These are phyloP conservation scores for Auanema sp. DNA, from an alignment of 2,888 invertebrate genomes.

Conservation along the genomic window DNA sequence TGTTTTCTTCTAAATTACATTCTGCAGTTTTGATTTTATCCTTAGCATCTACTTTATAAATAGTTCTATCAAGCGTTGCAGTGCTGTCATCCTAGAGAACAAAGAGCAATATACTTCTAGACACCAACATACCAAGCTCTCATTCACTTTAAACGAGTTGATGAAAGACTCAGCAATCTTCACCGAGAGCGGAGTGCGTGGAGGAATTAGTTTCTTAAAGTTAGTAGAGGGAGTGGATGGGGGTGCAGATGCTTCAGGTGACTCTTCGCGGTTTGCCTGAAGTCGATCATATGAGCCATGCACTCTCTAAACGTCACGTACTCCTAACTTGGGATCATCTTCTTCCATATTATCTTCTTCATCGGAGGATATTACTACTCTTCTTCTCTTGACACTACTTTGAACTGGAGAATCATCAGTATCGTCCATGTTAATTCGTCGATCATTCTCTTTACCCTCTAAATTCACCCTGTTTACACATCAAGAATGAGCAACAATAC, in stretches of 20 bases:
- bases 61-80: constrained; percentile 11
- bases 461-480: neutral
- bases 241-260: neutral
- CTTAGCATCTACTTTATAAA: constrained; percentile 6
- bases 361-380: constrained; percentile 40
- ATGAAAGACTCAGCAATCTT: constrained; percentile 32
- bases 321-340: constrained; percentile 4
- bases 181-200: neutral
- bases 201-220: neutral
- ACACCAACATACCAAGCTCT: constrained; percentile 13
- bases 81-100: neutral
- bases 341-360: constrained; percentile 35
- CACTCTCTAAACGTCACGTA: neutral
- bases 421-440: constrained; percentile 5
- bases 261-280: neutral
- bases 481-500: neutral
- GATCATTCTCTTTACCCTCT: neutral
- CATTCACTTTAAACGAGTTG: constrained; percentile 22
- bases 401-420: constrained; percentile 5
- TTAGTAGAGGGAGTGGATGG: constrained; percentile 1
- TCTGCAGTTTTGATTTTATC: neutral
- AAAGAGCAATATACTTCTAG: neutral
- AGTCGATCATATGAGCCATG: neutral
- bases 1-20: constrained; percentile 14
- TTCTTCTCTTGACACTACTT: constrained; percentile 23